Percentiles rank a stretch among this genome's conserved stretches.
Conservation (phyloP, 2,888 invertebrate genomes). For the Opisthograptis luteolata region DNA sequence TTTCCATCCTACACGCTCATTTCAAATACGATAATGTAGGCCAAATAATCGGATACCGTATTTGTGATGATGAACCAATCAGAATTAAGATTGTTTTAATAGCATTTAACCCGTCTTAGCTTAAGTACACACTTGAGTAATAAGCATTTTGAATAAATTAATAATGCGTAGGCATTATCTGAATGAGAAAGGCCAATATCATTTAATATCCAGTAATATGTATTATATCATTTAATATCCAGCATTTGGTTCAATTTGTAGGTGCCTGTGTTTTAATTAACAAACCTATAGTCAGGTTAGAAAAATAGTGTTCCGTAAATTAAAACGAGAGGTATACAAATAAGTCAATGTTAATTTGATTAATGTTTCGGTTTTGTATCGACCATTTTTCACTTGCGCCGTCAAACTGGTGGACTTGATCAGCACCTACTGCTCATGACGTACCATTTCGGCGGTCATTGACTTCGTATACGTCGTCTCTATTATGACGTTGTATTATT, state of each 20-base stretch:
- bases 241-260: too few relatives aligned
- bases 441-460: slow-evolving; percentile 39
- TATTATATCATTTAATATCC: too few relatives aligned
- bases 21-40: slow-evolving; percentile 23
- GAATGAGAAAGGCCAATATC: not conserved
- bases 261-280: too few relatives aligned
- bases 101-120: slow-evolving; percentile 6
- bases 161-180: not conserved
- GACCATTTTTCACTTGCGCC: slow-evolving; percentile 4
- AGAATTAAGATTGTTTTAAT: slow-evolving; percentile 13
- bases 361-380: not conserved
- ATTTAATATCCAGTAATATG: too few relatives aligned
- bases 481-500: slow-evolving; percentile 24
- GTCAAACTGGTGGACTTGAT: not conserved
- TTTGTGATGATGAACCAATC: slow-evolving; percentile 13
- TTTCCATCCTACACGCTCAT: slow-evolving; percentile 25
- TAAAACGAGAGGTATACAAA: too few relatives aligned
- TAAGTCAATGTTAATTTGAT: too few relatives aligned
- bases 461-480: slow-evolving; percentile 41
- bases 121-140: not conserved
- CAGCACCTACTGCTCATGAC: slow-evolving; percentile 13
- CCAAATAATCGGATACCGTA: slow-evolving; percentile 23
- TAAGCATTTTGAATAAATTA: not conserved
- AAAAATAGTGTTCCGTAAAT: too few relatives aligned
- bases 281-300: too few relatives aligned